phyloP scores from a whole-genome alignment of 2,113 vertebrate species.

The Callorhinus ursinus region DNA sequence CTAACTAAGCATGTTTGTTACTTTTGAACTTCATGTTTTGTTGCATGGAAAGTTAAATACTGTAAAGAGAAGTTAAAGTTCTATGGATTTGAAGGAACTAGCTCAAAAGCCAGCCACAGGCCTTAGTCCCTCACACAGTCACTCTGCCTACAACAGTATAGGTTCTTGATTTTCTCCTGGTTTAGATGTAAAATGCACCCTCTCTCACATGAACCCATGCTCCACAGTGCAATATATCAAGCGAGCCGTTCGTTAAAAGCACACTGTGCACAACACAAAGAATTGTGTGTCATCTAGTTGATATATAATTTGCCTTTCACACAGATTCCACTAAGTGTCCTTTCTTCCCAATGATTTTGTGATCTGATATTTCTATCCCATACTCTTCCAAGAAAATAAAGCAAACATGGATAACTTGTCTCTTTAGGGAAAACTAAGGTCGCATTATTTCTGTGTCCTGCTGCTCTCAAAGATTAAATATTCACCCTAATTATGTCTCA shows the following conservation, averaged over 20 bases:
- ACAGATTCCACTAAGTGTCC: background rate
- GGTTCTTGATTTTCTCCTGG: background rate
- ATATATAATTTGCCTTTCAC: background rate
- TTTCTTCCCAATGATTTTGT: background rate
- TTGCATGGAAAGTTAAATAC: background rate
- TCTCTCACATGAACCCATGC: rapidly evolving
- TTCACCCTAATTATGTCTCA: constrained; percentile 47
- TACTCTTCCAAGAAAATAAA: background rate
- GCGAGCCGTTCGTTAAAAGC: background rate
- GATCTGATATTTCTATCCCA: background rate
- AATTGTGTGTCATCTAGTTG: background rate
- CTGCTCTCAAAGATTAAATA: constrained; percentile 75
- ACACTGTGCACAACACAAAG: background rate
- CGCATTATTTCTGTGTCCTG: constrained; percentile 60
- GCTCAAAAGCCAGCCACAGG: background rate
- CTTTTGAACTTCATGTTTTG: background rate
- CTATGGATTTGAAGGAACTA: background rate
- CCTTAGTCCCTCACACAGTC: background rate
- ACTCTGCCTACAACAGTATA: background rate
- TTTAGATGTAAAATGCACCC: background rate
- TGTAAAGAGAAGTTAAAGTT: background rate
- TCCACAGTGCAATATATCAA: background rate
- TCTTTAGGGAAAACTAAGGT: background rate
- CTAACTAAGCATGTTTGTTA: background rate
- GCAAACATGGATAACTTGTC: background rate